Percentiles rank a stretch among this genome's conserved stretches.
Conservation (phyloP, 92 coral and sea anemone genomes). For the Micromussa lordhowensis region DNA sequence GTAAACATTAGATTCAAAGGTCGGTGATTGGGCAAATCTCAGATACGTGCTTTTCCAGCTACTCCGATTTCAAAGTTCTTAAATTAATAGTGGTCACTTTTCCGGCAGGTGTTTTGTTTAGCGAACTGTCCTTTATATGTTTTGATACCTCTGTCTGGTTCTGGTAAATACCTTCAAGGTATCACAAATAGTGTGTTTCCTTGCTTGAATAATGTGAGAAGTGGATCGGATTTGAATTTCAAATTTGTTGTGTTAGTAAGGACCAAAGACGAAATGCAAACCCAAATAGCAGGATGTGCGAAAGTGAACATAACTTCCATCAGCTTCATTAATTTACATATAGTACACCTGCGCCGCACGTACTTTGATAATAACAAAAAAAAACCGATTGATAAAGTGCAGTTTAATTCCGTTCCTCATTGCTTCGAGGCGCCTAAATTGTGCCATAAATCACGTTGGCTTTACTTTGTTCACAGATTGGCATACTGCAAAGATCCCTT, state of each 20-base stretch:
- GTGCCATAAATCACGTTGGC: slow-evolving; percentile 29
- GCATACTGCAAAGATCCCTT: background rate
- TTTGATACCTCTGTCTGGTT: background rate
- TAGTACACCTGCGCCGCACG: slow-evolving; percentile 4
- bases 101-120: slow-evolving; percentile 8
- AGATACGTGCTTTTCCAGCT: background rate
- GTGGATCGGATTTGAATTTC: too few relatives aligned
- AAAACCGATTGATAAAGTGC: background rate
- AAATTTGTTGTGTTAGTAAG: background rate
- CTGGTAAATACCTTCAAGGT: background rate
- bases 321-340: slow-evolving; percentile 10
- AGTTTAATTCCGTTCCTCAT: background rate
- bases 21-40: background rate
- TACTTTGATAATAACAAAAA: slow-evolving; percentile 1
- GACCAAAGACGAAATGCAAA: background rate
- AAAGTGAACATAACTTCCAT: background rate
- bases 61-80: background rate
- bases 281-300: slow-evolving; percentile 12
- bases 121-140: background rate
- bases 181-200: too few relatives aligned
- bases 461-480: background rate
- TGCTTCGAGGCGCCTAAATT: background rate
- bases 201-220: background rate
- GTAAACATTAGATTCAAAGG: background rate
- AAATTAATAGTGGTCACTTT: background rate